Evolutionary conservation across 1,140 invertebrate genomes (phyloP).

Genomic region (Chlorops oryzae): DNA sequence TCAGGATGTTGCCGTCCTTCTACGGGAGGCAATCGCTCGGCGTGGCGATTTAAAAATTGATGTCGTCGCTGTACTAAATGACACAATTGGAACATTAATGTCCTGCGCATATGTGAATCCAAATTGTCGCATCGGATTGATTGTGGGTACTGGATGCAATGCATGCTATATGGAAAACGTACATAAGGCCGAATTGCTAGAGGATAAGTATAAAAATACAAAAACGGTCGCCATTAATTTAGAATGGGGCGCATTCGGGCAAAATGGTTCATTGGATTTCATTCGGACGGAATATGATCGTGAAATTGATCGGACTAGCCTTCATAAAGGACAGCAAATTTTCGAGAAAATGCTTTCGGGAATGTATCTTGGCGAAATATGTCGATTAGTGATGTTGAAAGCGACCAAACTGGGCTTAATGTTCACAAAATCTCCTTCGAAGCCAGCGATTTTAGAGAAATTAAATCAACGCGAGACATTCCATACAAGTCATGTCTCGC

Average conservation of each 20-base stretch:
- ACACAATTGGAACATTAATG: conserved; percentile 92
- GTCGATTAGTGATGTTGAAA: conserved; percentile 68
- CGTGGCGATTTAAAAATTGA: conserved; percentile 57
- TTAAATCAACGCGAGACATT: conserved; percentile 57
- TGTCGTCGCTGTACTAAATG: conserved; percentile 91
- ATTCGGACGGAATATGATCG: conserved; percentile 79
- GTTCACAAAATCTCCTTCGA: conserved; percentile 66
- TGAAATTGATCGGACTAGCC: conserved; percentile 74
- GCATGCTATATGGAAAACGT: conserved; percentile 90
- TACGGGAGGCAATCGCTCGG: conserved; percentile 68
- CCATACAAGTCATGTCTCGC: conserved; percentile 95
- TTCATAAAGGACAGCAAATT: conserved; percentile 73
- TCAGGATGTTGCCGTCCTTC: conserved; percentile 77
- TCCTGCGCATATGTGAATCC: conserved; percentile 22
- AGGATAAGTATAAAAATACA: conserved; percentile 52
- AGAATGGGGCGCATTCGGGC: conserved; percentile 96
- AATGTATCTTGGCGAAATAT: conserved; percentile 86
- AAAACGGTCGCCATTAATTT: neutral
- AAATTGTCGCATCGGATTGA: conserved; percentile 49
- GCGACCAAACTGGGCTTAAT: conserved; percentile 71
- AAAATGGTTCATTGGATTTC: conserved; percentile 78
- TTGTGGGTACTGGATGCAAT: conserved; percentile 86
- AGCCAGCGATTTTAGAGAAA: conserved; percentile 42
- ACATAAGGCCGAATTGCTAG: conserved; percentile 50
- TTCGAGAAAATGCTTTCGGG: conserved; percentile 55